phyloP scores from a whole-genome alignment of 1,140 invertebrate genomes.

The Hycleus phaleratus region DNA sequence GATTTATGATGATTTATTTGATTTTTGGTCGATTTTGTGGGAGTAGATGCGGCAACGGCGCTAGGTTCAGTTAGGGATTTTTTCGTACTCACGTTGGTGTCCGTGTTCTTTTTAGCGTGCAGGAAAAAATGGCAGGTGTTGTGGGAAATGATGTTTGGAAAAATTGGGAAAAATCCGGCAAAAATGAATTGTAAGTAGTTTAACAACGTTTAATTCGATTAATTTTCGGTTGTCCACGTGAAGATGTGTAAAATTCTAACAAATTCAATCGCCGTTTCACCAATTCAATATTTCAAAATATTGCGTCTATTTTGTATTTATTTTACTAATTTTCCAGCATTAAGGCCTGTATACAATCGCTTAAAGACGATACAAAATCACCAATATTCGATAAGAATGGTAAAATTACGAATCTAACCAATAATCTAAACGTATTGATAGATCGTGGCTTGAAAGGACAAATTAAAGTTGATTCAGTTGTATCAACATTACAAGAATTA shows the following conservation, averaged over 20 bases:
- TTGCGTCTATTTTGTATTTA: conserved; percentile 36
- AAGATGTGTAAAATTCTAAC: not conserved
- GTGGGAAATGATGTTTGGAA: conserved; percentile 54
- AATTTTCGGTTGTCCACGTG: too few relatives aligned
- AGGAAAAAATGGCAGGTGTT: conserved; percentile 41
- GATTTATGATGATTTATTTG: too few relatives aligned
- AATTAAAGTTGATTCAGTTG: conserved; percentile 62
- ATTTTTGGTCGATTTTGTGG: too few relatives aligned
- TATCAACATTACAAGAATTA: conserved; percentile 58
- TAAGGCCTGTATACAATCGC: conserved; percentile 44
- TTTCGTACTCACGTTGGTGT: too few relatives aligned
- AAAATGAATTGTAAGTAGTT: conserved; percentile 57
- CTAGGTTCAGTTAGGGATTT: too few relatives aligned
- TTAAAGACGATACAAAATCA: conserved; percentile 48
- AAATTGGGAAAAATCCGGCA: conserved; percentile 58
- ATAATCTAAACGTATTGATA: conserved; percentile 54
- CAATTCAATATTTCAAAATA: conserved; percentile 32
- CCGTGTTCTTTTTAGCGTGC: too few relatives aligned
- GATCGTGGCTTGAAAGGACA: conserved; percentile 59
- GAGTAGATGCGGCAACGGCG: too few relatives aligned
- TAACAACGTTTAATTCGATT: not conserved
- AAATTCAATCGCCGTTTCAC: conserved; percentile 14
- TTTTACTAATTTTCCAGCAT: conserved; percentile 42
- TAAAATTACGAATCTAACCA: conserved; percentile 45
- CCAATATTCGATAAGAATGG: conserved; percentile 47